Percentiles rank a stretch among this genome's conserved stretches.
Evolutionary conservation across 2,113 vertebrate species (phyloP).

Genomic region (Anseranas semipalmata): DNA sequence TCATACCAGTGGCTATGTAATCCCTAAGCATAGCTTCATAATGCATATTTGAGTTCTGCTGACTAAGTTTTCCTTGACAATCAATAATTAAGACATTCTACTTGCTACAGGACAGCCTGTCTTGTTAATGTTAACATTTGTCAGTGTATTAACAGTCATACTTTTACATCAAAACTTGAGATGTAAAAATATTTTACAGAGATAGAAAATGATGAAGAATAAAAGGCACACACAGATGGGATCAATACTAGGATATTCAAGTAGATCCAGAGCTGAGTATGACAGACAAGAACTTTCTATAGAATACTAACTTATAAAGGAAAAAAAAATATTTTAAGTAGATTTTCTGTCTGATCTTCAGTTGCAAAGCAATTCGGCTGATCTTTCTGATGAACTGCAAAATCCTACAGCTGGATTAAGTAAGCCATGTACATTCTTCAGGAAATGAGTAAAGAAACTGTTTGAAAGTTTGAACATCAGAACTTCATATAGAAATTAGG

Average conservation of each 20-base stretch:
- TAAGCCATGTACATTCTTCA: not conserved
- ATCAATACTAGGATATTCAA: not conserved
- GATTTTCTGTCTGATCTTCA: not conserved
- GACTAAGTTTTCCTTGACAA: not conserved
- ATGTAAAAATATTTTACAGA: not conserved
- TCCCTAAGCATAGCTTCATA: not conserved
- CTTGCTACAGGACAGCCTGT: not conserved
- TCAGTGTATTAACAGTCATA: not conserved
- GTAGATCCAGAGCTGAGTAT: not conserved
- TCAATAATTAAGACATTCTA: not conserved
- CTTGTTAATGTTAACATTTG: not conserved
- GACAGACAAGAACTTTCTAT: not conserved
- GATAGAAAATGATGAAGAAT: not conserved
- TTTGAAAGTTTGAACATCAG: not conserved
- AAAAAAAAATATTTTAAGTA: not conserved
- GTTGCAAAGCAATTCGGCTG: not conserved
- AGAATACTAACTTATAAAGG: not conserved
- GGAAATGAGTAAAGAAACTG: not conserved
- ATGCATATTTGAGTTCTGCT: not conserved
- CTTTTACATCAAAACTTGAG: not conserved
- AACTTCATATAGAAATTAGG: not conserved
- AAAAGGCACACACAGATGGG: not conserved
- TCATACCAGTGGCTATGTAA: not conserved
- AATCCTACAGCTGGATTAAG: not conserved
- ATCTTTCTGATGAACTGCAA: conserved; percentile 6